Base-by-base conservation (phyloP, 2,888 invertebrate species). In the Machimus rusticus region DNA sequence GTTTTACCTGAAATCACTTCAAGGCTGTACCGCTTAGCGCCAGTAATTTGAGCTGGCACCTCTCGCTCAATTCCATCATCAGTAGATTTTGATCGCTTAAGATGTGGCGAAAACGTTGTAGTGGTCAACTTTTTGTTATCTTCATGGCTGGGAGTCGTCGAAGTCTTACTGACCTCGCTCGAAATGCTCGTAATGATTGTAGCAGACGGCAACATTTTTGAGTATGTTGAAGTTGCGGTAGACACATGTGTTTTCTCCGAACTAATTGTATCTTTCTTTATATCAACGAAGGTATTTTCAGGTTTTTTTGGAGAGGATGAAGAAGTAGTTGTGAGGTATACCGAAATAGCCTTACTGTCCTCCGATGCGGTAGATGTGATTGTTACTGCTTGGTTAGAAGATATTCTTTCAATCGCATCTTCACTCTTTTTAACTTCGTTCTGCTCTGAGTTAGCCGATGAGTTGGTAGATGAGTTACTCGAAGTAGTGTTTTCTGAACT, bases 51-150 rank as follows among this genome's bases (percentile, higher is more conserved):
- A 8, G 93, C 94, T 1, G 93, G 93, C 23, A 93, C 92, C 16
- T 93, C 93, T 86, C 87, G 87, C 1, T 93, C 87, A 23, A 88
- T 87, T 12, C 89, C 93, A 90, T 94, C 94, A 89, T 94, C 94
- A 0, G 94, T 94, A 8, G 94, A 94, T 89, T 94, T 94, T 0
- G 94, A 94, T 88, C 94, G 91, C 90, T 94, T 93, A n/a, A 93
- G 93, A 90, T 93, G 93, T 5, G 92, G 6, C 93, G 92, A 6
- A 89, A 87, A 28, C 92, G 88, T 87, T 87, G 87, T 88, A 77
- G 89, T 88, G 34, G 81, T 78, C 12, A 66, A 5, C 85, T 88
- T 85, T 85, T 86, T 66, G 57, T 55, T 39, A 81, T 87, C 82
- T 43, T 19, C 19, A 66, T 77, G 66, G 14, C 46, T 37, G 4